Percentiles rank a stretch among this genome's conserved stretches.
These are phyloP conservation scores for Gallinago paraguaiae DNA, from an alignment of 2,113 vertebrate genomes.

Conservation along the genomic window DNA sequence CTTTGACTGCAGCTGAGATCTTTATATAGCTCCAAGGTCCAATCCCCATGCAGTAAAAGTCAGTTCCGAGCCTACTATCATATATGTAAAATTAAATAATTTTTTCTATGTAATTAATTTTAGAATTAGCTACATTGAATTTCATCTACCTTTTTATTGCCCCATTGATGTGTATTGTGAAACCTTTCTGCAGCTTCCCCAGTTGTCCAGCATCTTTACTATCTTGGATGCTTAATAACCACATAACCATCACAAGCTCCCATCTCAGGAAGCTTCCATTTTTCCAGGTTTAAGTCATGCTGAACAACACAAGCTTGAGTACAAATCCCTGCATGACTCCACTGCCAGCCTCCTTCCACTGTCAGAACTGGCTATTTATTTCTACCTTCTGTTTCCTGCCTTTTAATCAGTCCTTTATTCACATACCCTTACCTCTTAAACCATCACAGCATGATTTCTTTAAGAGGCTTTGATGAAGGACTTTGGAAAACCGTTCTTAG, in stretches of 20 bases:
- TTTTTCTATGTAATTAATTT: not conserved
- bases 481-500: not conserved
- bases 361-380: slow-evolving; percentile 45
- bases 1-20: not conserved
- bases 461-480: not conserved
- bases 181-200: not conserved
- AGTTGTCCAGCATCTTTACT: not conserved
- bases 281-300: not conserved
- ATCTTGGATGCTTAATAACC: not conserved
- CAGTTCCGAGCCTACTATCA: not conserved
- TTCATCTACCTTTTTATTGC: not conserved
- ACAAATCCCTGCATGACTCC: slow-evolving; percentile 51
- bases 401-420: slow-evolving; percentile 34
- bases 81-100: not conserved
- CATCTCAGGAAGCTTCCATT: not conserved
- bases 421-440: slow-evolving; percentile 27
- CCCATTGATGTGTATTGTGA: not conserved
- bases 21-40: not conserved
- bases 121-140: not conserved
- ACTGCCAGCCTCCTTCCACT: slow-evolving; percentile 1
- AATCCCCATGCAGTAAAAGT: not conserved
- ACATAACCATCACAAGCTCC: not conserved
- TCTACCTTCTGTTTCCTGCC: slow-evolving; percentile 58
- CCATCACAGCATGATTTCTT: slow-evolving; percentile 22
- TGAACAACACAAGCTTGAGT: slow-evolving; percentile 13